Evolutionary conservation across 2,113 vertebrate species (phyloP), one percentile per base, ranked within the genome.

Genomic region (Gadus macrocephalus): DNA sequence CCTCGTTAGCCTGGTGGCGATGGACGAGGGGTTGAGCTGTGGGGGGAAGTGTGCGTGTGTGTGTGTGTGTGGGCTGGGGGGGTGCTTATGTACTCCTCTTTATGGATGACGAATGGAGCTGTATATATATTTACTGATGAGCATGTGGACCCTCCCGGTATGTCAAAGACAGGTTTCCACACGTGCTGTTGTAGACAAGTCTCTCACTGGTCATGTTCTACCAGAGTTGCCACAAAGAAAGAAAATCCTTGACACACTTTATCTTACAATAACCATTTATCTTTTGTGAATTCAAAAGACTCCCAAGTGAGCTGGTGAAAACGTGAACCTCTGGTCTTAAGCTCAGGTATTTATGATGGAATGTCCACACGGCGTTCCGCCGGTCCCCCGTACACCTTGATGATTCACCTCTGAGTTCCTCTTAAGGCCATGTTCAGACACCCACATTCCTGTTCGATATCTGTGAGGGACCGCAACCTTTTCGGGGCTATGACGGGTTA

Each of bases 111-210:
- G 63, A 68, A 64, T 63, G 49, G 22, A 70, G 66, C 15, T 56
- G 28, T 71, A 59, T 79, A 59, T 79, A 42, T 58, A 58, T 85
- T 73, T 75, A 70, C 62, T 3, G 61, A 31, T 61, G 61, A 67
- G 69, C 22, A 68, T 62, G 72, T 75, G 15, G 63, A 62, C 60
- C 69, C 66, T 81, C 53, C 65, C 59, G 80, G 81, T 74, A 72
- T 86, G 67, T 62, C 75, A 65, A 3, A 79, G 81, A 71, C 89
- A 89, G 80, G 90, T 89, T 89, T 80, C 72, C 84, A 89, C 88
- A 89, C 15, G 89, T 76, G 74, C 62, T 0, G 11, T 42, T 62
- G 42, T 58, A 64, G 66, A 64, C 9, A 49, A 16, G 25, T 69
- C 62, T 71, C 27, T 66, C 58, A 14, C 17, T 62, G 6, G 11